A percentile compares a stretch with the other conserved stretches of the same genome.
These are phyloP conservation scores for Ophioderma brevispina DNA, from an alignment of 35 echinoderm and acorn worm species.

Conservation along the genomic window DNA sequence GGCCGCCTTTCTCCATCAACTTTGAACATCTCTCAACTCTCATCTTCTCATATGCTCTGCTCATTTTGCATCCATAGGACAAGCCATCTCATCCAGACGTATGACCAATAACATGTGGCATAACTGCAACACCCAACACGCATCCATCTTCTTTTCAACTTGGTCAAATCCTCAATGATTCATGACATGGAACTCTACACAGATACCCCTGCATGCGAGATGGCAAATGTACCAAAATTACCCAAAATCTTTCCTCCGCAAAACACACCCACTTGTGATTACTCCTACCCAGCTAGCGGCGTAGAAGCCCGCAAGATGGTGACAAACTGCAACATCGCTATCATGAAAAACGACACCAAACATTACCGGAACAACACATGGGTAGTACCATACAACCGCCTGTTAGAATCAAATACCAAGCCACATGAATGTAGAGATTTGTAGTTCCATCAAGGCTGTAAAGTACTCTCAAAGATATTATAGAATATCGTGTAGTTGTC, in stretches of 20 bases:
- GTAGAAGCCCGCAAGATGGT: not conserved
- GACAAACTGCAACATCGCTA: not conserved
- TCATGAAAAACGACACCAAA: no score
- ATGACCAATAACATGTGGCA: constrained; percentile 25
- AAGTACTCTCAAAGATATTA: constrained; percentile 32
- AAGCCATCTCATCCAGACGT: constrained; percentile 18
- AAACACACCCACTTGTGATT: not conserved
- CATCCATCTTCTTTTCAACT: not conserved
- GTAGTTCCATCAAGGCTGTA: constrained; percentile 27
- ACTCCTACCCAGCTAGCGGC: constrained; percentile 26
- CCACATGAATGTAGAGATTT: no score
- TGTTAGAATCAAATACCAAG: not conserved
- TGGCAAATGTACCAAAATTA: constrained; percentile 30
- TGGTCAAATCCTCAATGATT: constrained; percentile 17
- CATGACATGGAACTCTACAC: constrained; percentile 19
- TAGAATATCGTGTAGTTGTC: not conserved
- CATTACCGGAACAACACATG: not conserved
- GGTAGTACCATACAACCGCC: constrained; percentile 42
- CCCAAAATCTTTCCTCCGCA: constrained; percentile 6
- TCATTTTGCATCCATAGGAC: constrained; percentile 10
- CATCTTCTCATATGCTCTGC: no score
- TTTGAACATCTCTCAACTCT: no score
- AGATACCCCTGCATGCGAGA: constrained; percentile 35
- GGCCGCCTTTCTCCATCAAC: no score
- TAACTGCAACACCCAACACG: constrained; percentile 21